Evolutionary conservation across 2,113 vertebrate species (phyloP), one percentile per base, ranked within the genome.

Genomic region (Rhegmatorhina hoffmannsi): DNA sequence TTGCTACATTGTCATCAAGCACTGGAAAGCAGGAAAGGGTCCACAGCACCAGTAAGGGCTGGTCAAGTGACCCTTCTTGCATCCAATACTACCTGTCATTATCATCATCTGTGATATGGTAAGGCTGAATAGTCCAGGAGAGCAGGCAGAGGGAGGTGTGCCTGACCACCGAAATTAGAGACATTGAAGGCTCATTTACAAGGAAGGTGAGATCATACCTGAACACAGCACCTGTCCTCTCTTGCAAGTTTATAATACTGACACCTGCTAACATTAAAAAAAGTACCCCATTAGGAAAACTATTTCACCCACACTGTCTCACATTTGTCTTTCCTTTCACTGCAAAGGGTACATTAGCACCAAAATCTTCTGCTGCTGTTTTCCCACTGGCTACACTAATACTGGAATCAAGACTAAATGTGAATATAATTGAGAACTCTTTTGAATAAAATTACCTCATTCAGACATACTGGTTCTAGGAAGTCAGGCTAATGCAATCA

Each of bases 371-470:
- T 58, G 63, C 81, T 82, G 43, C 60, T 95, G 9, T 81, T 87
- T 95, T 77, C 43, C 47, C 53, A 82, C 70, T 79, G 89, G 89
- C 80, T 95, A 56, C 60, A 79, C 73, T 66, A 84, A 84, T 72
- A 72, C 36, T 87, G 76, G 76, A 92, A 93, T 78, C 44, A 66
- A 84, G 67, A 60, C 56, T 81, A 86, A 93, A 96, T 89, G 77
- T 64, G 92, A 79, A 75, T n/a, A 68, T 87, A 94, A 92, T 87
- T 91, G 82, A 90, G 92, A 86, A 93, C 31, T 78, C 56, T 34
- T 92, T 89, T 90, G 88, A 93, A 96, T 96, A 93, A 81, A 94
- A 96, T 75, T 72, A 94, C 86, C 79, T 95, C 52, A 29, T 89
- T 95, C 76, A 95, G 76, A 75, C 88, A 72, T 64, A 93, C 87